Evolutionary conservation across 2,888 invertebrate species (phyloP), one percentile per base, ranked within the genome.

Genomic region (Leucozona laternaria): DNA sequence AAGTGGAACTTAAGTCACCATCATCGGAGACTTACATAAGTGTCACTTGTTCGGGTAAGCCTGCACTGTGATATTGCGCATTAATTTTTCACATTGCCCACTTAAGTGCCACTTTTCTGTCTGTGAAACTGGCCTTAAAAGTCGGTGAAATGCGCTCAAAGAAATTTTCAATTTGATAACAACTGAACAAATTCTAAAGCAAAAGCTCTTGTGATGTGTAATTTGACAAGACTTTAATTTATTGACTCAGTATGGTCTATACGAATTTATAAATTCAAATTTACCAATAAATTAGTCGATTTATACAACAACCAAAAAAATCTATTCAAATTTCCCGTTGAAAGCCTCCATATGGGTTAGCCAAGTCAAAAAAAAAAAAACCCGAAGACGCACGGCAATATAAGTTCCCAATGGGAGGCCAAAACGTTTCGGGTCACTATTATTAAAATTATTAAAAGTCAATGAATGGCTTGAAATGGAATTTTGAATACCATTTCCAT

Each of bases 361-460:
- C 2, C 43, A 43, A 45, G 28, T 25, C 45, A 3, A 66, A 75
- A 37, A 28, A 28, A 28, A 28, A 28, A 28, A 31, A 15, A 70
- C 75, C 50, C 71, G 53, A 75, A 58, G 75, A 76, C 78, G 2
- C n/a, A n/a, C 15, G 50, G 64, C 28, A 55, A 70, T 77, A 72
- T 45, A 37, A 55, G 75, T 70, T 78, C 78, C 81, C 85, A 50
- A 73, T 81, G 81, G 81, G 85, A 86, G 81, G 72, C 20, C 81
- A 40, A 40, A 60, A 17, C 11, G 11, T 64, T 79, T 76, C 71
- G 53, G 55, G 43, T 72, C 68, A 72, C 73, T 37, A 17, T 64
- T 64, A 78, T 86, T 48, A 66, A 86, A 81, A 86, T 86, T 86
- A 86, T 73, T 48, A 64, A 73, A 79, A 68, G 48, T 68, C 80